phyloP scores from a whole-genome alignment of 2,113 vertebrate species.

The Alexandromys fortis region DNA sequence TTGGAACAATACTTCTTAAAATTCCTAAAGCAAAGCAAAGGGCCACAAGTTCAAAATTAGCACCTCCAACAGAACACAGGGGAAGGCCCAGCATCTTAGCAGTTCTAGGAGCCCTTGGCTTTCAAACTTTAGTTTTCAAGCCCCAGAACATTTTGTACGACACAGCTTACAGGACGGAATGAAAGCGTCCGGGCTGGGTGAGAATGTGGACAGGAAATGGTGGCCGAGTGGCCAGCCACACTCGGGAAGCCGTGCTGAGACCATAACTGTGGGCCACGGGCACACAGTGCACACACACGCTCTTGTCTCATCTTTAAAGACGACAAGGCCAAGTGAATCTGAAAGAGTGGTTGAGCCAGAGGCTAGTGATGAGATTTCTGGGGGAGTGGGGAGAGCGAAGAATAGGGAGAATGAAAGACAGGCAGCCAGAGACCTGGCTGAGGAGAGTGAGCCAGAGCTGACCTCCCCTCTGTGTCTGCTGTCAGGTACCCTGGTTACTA shows the following conservation, averaged over 20 bases:
- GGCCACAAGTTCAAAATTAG: conserved; percentile 1
- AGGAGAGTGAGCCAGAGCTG: not conserved
- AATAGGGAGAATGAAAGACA: not conserved
- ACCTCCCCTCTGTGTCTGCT: not conserved
- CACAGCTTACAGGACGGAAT: not conserved
- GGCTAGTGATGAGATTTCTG: not conserved
- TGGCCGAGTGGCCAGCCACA: not conserved
- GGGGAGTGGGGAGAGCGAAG: not conserved
- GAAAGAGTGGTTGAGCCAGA: not conserved
- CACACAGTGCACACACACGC: not conserved
- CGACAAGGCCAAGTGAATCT: not conserved
- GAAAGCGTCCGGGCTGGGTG: not conserved
- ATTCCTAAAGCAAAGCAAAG: conserved; percentile 24
- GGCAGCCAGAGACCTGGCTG: not conserved
- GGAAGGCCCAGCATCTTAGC: not conserved
- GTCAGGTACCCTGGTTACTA: accelerated
- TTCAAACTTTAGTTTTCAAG: not conserved
- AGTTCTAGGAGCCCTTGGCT: not conserved
- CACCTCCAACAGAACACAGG: not conserved
- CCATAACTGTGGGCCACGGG: not conserved
- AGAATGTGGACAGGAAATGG: not conserved
- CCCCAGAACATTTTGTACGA: not conserved
- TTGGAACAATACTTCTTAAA: not conserved
- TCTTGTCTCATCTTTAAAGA: not conserved
- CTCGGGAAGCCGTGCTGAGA: not conserved